Base-by-base conservation (phyloP, 2,888 invertebrate species). In the Drosophila niveifrons region DNA sequence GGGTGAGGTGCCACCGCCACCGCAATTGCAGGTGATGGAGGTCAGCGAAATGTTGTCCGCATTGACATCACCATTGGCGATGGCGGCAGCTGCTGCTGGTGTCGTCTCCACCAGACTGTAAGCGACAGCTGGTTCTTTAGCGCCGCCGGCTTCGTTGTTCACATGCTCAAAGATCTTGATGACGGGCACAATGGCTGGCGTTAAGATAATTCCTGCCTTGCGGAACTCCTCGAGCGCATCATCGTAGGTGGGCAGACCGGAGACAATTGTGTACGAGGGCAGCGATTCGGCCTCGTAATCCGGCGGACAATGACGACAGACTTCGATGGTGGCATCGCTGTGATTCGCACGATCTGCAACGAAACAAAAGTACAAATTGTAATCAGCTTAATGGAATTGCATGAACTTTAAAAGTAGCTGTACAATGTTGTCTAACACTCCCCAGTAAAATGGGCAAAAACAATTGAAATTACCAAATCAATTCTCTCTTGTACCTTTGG, bases 211-310 rank as follows among this genome's bases (percentile, higher is more conserved):
- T 58, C 92, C 92, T 3, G 92, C 91, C 72, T 93, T 93, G 31
- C 93, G 93, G 78, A 94, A 92, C 86, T 94, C 94, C 82, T 94
- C 94, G 61, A 95, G 88, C 2, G 95, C 95, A 87, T 94, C 94
- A 64, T 94, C 94, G 87, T 95, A 95, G 29, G 93, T 94, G 46
- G 95, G 95, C 53, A 95, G 90, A 3, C 95, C 95, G n/a, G 95
- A 94, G 48, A 94, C 95, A 59, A 94, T 93, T 3, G 94, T 94
- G 82, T 95, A 95, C 72, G 94, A 94, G 11, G 95, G 95, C 66
- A 95, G 88, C 1, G 94, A 94, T 75, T 94, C 94, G 3, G 90
- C 91, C 62, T 94, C 94, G 55, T 91, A 90, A 57, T 93, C 93
- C 0, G 88, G 81, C 8, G 90, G 90, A 51, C 91, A 91, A 46